Conservation (phyloP, 2,113 vertebrate genomes). For the Vulpes vulpes region DNA sequence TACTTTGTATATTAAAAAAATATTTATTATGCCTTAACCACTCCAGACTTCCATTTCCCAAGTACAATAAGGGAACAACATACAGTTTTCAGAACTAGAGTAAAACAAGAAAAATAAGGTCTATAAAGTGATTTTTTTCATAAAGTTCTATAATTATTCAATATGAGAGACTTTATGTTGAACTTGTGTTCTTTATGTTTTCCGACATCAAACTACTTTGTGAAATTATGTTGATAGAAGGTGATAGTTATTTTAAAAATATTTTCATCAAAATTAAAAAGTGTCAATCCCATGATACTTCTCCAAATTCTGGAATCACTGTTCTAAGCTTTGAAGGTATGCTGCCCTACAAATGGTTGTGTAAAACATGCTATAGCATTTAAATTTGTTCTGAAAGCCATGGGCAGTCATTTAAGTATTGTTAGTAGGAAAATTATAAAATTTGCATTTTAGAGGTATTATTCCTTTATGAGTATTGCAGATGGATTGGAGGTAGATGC, state of each 20-base stretch:
- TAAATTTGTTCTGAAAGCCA: background rate
- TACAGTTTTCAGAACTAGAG: background rate
- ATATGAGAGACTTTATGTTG: constrained; percentile 12
- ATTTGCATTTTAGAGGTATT: background rate
- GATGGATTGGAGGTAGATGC: background rate
- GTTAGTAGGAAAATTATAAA: constrained; percentile 4
- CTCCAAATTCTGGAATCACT: background rate
- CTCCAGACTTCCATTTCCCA: background rate
- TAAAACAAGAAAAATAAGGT: constrained; percentile 57
- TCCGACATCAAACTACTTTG: constrained; percentile 29
- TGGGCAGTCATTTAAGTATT: background rate
- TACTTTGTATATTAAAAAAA: constrained; percentile 20
- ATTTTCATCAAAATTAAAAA: constrained; percentile 7
- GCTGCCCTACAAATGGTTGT: background rate
- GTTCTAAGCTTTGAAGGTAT: background rate
- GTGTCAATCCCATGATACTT: background rate
- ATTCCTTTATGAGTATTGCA: background rate
- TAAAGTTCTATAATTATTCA: background rate
- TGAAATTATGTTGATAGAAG: constrained; percentile 12
- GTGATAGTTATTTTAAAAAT: background rate
- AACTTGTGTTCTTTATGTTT: constrained; percentile 15
- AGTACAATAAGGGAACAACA: background rate
- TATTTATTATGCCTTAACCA: background rate
- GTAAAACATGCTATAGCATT: background rate
- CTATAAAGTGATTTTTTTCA: background rate